Conservation (phyloP, 2,113 vertebrate species). For the Microtus oregoni region DNA sequence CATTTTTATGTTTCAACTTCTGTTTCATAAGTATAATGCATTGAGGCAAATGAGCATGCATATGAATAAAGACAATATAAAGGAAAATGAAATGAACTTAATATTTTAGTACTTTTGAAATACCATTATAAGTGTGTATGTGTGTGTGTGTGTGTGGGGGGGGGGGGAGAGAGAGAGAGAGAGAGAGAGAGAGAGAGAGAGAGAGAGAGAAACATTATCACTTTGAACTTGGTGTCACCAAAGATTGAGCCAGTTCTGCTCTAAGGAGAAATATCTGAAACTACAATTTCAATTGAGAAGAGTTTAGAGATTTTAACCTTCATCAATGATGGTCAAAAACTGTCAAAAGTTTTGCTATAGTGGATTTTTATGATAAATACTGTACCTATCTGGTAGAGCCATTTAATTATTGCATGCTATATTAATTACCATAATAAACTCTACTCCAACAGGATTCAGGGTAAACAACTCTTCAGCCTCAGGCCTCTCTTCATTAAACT, state of each 20-base stretch:
- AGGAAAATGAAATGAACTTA: background rate
- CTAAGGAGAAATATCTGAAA: conserved; percentile 56
- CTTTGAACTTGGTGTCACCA: conserved; percentile 7
- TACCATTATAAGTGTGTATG: background rate
- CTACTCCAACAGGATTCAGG: conserved; percentile 80
- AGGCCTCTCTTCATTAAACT: conserved; percentile 86
- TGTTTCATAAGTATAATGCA: conserved; percentile 28
- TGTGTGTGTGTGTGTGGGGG: too few species aligned
- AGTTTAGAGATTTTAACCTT: conserved; percentile 54
- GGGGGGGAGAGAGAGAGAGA: too few species aligned
- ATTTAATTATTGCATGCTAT: conserved; percentile 82
- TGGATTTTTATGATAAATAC: conserved; percentile 81
- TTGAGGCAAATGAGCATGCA: background rate
- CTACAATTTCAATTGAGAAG: conserved; percentile 43
- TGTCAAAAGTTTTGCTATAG: conserved; percentile 71
- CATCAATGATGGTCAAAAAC: conserved; percentile 60
- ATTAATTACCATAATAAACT: conserved; percentile 84
- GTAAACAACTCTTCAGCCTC: conserved; percentile 82
- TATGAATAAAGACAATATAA: background rate
- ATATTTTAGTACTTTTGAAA: background rate
- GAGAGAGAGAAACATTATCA: background rate
- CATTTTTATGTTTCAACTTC: conserved; percentile 34
- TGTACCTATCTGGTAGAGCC: conserved; percentile 74
- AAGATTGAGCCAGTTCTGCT: background rate
- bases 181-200: too few species aligned